A percentile compares a stretch with the other conserved stretches of the same genome.
Conservation (phyloP, 2,113 vertebrate species). For the Tragelaphus buxtoni region DNA sequence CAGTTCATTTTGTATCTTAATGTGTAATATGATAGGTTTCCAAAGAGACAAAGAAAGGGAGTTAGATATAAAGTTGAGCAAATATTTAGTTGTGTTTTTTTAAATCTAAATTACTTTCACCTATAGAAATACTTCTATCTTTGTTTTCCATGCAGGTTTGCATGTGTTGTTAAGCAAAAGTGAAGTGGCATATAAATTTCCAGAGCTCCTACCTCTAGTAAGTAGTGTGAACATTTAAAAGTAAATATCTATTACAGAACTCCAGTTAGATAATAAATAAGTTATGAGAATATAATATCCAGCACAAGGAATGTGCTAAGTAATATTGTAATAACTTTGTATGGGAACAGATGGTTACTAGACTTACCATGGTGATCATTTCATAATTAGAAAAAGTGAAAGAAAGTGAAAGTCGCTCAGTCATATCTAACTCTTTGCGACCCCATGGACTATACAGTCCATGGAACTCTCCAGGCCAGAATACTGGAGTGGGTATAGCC, state of each 20-base stretch:
- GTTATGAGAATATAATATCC: neutral
- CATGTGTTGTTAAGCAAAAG: constrained; percentile 95
- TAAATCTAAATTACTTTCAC: neutral
- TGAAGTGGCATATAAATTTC: constrained; percentile 93
- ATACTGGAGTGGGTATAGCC: neutral
- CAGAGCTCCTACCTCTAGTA: constrained; percentile 96
- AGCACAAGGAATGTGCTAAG: neutral
- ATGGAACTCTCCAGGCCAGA: neutral
- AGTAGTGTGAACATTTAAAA: constrained; percentile 68
- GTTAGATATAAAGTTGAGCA: neutral
- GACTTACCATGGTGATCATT: neutral
- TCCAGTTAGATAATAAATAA: neutral
- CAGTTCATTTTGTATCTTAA: constrained; percentile 9
- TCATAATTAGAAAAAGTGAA: neutral
- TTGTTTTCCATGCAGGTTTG: constrained; percentile 83
- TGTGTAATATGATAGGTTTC: neutral
- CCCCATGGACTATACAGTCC: neutral
- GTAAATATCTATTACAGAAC: neutral
- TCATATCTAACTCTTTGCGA: neutral
- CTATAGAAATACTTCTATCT: constrained; percentile 28
- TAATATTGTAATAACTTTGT: neutral
- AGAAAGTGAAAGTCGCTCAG: neutral
- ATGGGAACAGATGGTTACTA: neutral
- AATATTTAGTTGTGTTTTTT: neutral
- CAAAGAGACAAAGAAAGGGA: neutral